phyloP scores from a whole-genome alignment of 2,113 vertebrate species.

The Drymodes brunneopygia region DNA sequence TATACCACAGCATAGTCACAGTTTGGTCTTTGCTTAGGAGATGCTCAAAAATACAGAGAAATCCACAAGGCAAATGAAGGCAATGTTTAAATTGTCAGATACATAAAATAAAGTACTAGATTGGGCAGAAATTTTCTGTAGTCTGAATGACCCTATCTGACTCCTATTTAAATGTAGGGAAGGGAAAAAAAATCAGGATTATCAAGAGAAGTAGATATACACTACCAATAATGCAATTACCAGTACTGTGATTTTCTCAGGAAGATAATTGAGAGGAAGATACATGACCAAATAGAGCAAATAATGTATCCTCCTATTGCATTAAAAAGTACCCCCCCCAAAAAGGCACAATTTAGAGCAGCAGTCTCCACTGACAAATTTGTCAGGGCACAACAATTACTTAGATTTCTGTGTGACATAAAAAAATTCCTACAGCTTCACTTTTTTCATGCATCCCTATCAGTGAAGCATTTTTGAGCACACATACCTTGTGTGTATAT shows the following conservation, averaged over 20 bases:
- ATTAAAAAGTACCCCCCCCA: background rate
- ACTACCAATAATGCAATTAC: background rate
- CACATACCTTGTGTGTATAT: rapidly evolving
- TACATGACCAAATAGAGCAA: background rate
- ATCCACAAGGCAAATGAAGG: background rate
- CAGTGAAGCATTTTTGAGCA: background rate
- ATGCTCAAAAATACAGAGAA: background rate
- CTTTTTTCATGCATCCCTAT: background rate
- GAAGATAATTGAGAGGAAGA: background rate
- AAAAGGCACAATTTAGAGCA: background rate
- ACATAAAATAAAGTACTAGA: background rate
- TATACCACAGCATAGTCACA: background rate
- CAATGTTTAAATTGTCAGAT: background rate
- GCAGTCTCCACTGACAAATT: background rate
- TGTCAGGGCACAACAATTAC: background rate
- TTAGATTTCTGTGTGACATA: background rate
- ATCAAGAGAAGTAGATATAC: background rate
- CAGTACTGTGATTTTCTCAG: background rate
- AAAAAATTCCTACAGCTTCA: background rate
- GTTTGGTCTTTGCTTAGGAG: background rate
- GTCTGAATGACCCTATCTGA: background rate
- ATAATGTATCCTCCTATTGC: background rate
- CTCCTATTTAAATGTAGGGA: background rate
- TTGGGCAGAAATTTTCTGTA: background rate
- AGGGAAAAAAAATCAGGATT: background rate